Evolutionary conservation across 2,113 vertebrate genomes (phyloP).

Genomic region (Proteles cristata): DNA sequence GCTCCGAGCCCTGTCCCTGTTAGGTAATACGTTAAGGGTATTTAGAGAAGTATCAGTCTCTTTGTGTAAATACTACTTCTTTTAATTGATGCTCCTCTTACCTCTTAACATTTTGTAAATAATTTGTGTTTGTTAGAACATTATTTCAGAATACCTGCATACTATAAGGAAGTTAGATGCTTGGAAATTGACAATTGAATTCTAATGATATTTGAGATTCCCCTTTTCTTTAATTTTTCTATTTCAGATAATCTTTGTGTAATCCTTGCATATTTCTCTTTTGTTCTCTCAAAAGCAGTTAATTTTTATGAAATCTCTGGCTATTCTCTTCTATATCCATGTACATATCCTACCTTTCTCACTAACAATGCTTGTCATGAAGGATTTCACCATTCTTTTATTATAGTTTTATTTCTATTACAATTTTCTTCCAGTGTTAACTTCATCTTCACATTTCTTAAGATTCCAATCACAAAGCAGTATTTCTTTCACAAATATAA

Average conservation of each 20-base stretch:
- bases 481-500: not conserved
- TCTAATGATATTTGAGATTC: not conserved
- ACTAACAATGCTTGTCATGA: not conserved
- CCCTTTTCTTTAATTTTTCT: not conserved
- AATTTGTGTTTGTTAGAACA: not conserved
- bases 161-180: not conserved
- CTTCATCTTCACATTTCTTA: not conserved
- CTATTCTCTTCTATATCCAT: not conserved
- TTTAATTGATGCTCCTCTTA: constrained; percentile 27
- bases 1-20: constrained; percentile 43
- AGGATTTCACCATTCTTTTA: not conserved
- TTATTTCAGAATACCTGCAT: not conserved
- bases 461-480: not conserved
- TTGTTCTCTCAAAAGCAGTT: not conserved
- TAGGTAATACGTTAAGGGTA: constrained; percentile 54
- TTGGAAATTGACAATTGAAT: not conserved
- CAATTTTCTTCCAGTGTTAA: not conserved
- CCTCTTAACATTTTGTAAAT: constrained; percentile 21
- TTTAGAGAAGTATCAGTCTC: not conserved
- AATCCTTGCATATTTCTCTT: not conserved
- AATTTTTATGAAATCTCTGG: not conserved
- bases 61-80: constrained; percentile 27
- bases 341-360: not conserved
- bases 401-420: not conserved
- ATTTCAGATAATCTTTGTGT: not conserved